Conservation (phyloP, 2,888 invertebrate species). For the Cheilosia vulpina region DNA sequence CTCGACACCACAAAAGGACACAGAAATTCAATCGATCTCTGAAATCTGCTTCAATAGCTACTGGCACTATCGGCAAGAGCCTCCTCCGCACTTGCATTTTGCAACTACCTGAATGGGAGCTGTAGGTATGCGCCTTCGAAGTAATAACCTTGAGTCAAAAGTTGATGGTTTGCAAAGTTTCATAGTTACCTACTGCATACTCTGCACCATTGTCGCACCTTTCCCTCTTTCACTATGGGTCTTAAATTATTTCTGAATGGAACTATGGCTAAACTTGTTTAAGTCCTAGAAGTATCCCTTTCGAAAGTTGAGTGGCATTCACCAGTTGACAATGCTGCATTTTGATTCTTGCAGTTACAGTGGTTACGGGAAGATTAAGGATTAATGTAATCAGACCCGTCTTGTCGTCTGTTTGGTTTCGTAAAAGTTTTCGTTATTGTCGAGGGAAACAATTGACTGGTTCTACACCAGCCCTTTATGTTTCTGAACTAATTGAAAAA, state of each 20-base stretch:
- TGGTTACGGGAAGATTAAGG: background rate
- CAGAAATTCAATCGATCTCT: slow-evolving; percentile 59
- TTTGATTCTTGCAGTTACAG: slow-evolving; percentile 30
- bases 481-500: too few species aligned
- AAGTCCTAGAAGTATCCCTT: slow-evolving; percentile 29
- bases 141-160: slow-evolving; percentile 56
- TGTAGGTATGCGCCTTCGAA: slow-evolving; percentile 39
- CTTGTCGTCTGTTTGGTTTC: too few species aligned
- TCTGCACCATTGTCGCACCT: background rate
- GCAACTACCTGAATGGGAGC: slow-evolving; percentile 17
- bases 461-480: too few species aligned
- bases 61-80: background rate
- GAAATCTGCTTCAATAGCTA: slow-evolving; percentile 29
- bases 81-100: slow-evolving; percentile 25
- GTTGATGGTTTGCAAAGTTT: slow-evolving; percentile 52
- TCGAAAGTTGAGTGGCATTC: slow-evolving; percentile 24
- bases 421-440: too few species aligned
- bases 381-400: background rate
- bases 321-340: slow-evolving; percentile 42
- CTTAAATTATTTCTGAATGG: slow-evolving; percentile 48
- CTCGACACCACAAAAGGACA: slow-evolving; percentile 42
- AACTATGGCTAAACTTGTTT: slow-evolving; percentile 45
- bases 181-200: background rate
- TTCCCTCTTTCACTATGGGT: slow-evolving; percentile 7
- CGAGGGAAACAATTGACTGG: too few species aligned